Base-by-base conservation (phyloP, 2,888 invertebrate genomes). In the Chirona hameri region DNA sequence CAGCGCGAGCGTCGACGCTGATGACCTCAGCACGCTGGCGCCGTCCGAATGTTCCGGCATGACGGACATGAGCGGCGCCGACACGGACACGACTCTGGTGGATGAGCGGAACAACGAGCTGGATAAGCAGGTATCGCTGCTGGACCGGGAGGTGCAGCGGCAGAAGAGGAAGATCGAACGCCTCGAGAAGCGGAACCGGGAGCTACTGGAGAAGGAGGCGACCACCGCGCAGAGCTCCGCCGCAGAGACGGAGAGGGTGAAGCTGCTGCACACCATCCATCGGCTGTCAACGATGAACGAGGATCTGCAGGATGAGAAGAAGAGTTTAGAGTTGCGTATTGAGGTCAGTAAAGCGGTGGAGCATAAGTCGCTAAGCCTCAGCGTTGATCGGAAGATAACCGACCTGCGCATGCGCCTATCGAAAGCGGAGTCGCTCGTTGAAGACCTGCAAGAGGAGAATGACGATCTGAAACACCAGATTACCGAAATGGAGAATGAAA, bases 381-480 rank as follows among this genome's bases (percentile, higher is more conserved):
- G 84, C 31, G 84, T 84, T 0, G 84, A 84, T 27, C 84, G 84
- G 65, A 84, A 84, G 3, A 83, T 85, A 79, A 83, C 83, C 84
- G 95, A 95, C 86, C 88, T 98, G 65, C 90, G 93, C 84, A 92
- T 94, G 0, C 98, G 97, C 88, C 89, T 98, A 39, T 89, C 94
- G 86, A 95, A 96, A 0, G 95, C 97, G 0, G 98, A 99, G 89
- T 93, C 94, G 18, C 91, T 97, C 46, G 96, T 96, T 87, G 96
- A 97, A 88, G 96, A 96, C 86, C 89, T 98, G 79, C 95, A 96
- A 94, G 97, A 98, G 87, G 98, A 98, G 89, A 98, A 98, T 89
- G 95, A 96, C 87, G 94, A 95, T 85, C 94, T 97, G 90, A 96
- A 96, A 87, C 94, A 95, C 85, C 98, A 99, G 88, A 91, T 98